Base-by-base conservation (phyloP, 2,888 invertebrate genomes). In the Bombylius discolor region DNA sequence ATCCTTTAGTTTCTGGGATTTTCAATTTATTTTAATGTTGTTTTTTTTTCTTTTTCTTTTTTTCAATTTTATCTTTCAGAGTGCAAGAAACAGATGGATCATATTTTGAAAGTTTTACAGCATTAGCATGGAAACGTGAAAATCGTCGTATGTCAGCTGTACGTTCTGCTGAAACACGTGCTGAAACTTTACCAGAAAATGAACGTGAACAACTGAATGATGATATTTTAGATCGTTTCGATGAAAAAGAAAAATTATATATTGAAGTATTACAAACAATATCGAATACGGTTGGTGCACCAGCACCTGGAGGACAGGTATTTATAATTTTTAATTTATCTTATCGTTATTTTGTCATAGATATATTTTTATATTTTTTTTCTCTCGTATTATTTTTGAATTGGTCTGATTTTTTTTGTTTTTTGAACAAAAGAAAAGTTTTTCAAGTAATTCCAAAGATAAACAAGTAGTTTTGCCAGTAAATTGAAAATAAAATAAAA, bases 201-300 rank as follows among this genome's bases (percentile, higher is more conserved):
- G 74, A 74, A 67, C 68, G 70, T 64, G 73, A 74, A 64, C 69
- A 70, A 56, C 71, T 69, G 53, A 61, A 66, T 51, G 72, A 73
- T 60, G 73, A 73, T 64, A 66, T 69, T 57, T 65, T 72, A 55
- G 72, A 74, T 59, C 68, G 69, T 11, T 69, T 70, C 55, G 73
- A 73, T 36, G 70, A 73, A 74, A 77, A 80, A 70, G 88, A 91
- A 68, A 82, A 84, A 66, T 77, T 91, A 59, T 92, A 92, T 71
- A 81, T 89, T 56, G 90, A 97, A 77, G 94, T 96, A 60, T 78
- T 97, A 64, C 96, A 96, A 76, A 97, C 96, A 61, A 93, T 98
- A 64, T 89, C 92, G 61, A 95, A 98, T 74, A 90, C 95, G 66
- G 91, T 85, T 33, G 85, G 85, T 6, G 85, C 85, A 1, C 84